These are phyloP conservation scores for Aphelinus atriplicis DNA, from an alignment of 1,140 invertebrate genomes.

Conservation along the genomic window DNA sequence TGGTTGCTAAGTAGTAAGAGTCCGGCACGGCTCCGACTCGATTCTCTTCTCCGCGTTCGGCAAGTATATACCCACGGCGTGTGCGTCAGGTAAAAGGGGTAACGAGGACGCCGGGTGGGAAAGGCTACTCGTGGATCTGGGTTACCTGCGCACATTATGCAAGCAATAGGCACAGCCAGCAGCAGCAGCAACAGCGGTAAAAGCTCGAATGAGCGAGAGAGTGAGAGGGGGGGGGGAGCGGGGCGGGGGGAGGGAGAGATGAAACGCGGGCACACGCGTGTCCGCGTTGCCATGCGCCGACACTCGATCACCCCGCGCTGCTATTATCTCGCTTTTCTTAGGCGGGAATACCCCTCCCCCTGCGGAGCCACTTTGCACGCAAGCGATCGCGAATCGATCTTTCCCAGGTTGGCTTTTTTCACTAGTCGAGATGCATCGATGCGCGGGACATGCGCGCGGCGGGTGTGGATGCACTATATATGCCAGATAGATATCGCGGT, in stretches of 20 bases:
- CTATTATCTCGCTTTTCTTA: neutral
- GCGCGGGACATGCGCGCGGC: too few relatives aligned
- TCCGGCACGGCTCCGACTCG: neutral
- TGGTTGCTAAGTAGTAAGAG: neutral
- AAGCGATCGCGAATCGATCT: too few relatives aligned
- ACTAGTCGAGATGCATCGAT: too few relatives aligned
- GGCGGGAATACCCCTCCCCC: too few relatives aligned
- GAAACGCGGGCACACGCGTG: too few relatives aligned
- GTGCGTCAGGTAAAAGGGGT: slow-evolving; percentile 45
- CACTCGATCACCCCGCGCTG: neutral
- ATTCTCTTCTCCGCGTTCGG: neutral
- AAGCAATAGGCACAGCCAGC: slow-evolving; percentile 51
- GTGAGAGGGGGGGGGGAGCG: neutral
- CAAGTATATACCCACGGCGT: neutral
- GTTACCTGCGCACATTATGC: slow-evolving; percentile 63
- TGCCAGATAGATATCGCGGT: too few relatives aligned
- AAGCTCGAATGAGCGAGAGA: neutral
- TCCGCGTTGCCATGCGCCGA: slow-evolving; percentile 2
- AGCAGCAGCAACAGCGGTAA: neutral
- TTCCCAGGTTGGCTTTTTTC: too few relatives aligned
- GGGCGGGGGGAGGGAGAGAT: neutral
- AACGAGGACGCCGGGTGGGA: slow-evolving; percentile 58
- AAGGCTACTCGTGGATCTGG: slow-evolving; percentile 58
- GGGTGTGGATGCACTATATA: too few relatives aligned
- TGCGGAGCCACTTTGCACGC: too few relatives aligned